Evolutionary conservation across 2,113 vertebrate genomes (phyloP).

Genomic region (Castor canadensis): DNA sequence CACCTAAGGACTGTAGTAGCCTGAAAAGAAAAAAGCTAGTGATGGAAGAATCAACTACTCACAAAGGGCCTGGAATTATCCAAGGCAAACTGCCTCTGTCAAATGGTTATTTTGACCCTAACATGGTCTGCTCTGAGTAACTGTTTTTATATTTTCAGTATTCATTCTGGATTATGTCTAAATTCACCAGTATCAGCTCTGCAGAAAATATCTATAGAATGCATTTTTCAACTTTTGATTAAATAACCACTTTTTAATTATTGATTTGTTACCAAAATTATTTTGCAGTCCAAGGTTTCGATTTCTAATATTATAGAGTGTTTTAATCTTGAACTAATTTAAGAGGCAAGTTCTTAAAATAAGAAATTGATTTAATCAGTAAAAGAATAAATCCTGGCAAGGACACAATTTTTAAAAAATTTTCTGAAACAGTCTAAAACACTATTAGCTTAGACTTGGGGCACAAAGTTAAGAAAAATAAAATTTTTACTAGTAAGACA

Average conservation of each 20-base stretch:
- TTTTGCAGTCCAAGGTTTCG: not conserved
- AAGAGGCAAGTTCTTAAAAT: not conserved
- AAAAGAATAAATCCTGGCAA: not conserved
- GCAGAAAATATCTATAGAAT: not conserved
- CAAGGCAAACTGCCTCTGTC: not conserved
- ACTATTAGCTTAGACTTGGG: not conserved
- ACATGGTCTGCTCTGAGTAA: not conserved
- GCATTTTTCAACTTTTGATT: not conserved
- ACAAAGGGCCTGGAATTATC: not conserved
- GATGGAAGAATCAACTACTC: not conserved
- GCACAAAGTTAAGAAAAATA: constrained; percentile 22
- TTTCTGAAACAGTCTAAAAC: not conserved
- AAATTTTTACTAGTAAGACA: not conserved
- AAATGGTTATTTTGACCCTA: not conserved
- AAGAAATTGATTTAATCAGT: not conserved
- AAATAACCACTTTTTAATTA: not conserved
- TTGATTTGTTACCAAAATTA: not conserved
- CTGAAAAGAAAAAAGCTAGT: not conserved
- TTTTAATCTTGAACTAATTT: constrained; percentile 7
- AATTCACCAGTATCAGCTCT: not conserved
- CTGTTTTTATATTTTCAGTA: not conserved
- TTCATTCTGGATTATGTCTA: not conserved
- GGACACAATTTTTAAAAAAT: not conserved
- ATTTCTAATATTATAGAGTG: not conserved
- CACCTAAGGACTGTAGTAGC: not conserved